Evolutionary conservation across 1,140 invertebrate species (phyloP), one percentile per base, ranked within the genome.

Genomic region (Spodoptera frugiperda): DNA sequence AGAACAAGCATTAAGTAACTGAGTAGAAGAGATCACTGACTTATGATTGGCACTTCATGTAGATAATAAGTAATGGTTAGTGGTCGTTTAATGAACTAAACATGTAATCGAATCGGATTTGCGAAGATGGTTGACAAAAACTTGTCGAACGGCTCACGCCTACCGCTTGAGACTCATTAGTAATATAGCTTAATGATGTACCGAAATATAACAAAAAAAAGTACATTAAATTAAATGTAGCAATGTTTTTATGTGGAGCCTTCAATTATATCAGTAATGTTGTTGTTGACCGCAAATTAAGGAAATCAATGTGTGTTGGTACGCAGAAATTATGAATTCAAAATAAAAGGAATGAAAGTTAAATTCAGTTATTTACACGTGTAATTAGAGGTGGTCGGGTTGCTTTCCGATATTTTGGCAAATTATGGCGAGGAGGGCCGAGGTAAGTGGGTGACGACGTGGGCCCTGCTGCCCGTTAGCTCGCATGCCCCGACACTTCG

Each of bases 221-320:
- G 51, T 33, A 48, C 11, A 59, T 59, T 17, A 73, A 71, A 49
- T 61, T 71, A 71, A 44, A 46, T 71, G 44, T 46, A 44, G 15
- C 44, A 55, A 10, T n/a, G 68, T 71, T 61, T 73, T 59, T 25
- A 14, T 49, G n/a, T 30, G 12, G 14, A 6, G 15, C 15, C 11
- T 59, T 44, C 59, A 61, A 73, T 73, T 61, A 73, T 54, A 9
- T 15, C 46, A 48, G 19, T 73, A 15, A 73, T 49, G 71, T 59
- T 73, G 71, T 73, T 49, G 54, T 30, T 55, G 54, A 82, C 80
- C 79, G 67, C 80, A 78, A 85, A 87, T 83, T 83, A 82, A 84
- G 84, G 83, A 86, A 84, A 78, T 77, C 51, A 79, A 81, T 80
- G 44, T 39, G 9, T 39, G 33, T 39, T 9, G 33, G 33, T 39